These are phyloP conservation scores for Hermetia illucens DNA, from an alignment of 1,140 invertebrate genomes.

Conservation along the genomic window DNA sequence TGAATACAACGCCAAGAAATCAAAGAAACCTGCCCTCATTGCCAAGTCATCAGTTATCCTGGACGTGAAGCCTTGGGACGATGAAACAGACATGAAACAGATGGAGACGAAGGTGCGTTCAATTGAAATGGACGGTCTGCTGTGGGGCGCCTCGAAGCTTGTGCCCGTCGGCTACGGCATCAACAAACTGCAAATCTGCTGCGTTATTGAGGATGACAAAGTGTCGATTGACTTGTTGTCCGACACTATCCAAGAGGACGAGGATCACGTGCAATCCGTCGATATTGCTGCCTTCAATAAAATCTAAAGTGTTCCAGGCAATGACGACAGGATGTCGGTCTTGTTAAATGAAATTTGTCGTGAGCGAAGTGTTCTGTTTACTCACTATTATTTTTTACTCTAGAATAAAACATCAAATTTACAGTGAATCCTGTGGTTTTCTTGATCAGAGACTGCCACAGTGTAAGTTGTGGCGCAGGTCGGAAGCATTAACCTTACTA, in stretches of 20 bases:
- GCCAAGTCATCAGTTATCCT: conserved; percentile 90
- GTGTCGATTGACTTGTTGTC: conserved; percentile 81
- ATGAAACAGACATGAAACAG: conserved; percentile 95
- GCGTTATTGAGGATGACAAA: conserved; percentile 91
- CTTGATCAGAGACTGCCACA: too few relatives aligned
- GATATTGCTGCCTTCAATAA: conserved; percentile 96
- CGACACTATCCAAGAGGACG: conserved; percentile 75
- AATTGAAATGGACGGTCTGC: conserved; percentile 74
- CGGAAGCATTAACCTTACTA: too few relatives aligned
- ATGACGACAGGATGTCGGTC: too few relatives aligned
- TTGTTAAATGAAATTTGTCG: too few relatives aligned
- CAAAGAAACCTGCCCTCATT: conserved; percentile 81
- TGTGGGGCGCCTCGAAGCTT: conserved; percentile 92
- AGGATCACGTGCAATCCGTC: conserved; percentile 88
- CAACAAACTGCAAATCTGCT: conserved; percentile 88
- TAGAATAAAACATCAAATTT: too few relatives aligned
- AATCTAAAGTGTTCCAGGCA: too few relatives aligned
- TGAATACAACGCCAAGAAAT: conserved; percentile 87
- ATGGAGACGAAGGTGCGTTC: conserved; percentile 71
- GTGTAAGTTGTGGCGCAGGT: too few relatives aligned
- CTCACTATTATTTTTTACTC: too few relatives aligned
- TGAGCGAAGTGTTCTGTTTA: too few relatives aligned
- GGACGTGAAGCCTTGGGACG: conserved; percentile 96
- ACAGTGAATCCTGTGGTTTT: too few relatives aligned
- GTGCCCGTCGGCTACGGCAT: conserved; percentile 92